Evolutionary conservation across 1,140 invertebrate genomes (phyloP).

Genomic region (Metopolophium dirhodum): DNA sequence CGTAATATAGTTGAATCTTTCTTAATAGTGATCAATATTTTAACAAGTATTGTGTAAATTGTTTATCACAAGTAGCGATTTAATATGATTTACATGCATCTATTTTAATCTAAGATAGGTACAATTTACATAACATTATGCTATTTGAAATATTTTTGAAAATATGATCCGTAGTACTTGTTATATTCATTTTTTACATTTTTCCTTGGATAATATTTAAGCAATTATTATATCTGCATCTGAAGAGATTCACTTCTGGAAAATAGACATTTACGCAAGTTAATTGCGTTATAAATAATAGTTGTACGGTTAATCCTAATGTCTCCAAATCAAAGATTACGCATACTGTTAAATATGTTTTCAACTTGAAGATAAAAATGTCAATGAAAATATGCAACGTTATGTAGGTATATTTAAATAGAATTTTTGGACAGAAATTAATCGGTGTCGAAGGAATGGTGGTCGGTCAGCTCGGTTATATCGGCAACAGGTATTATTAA

Average conservation of each 20-base stretch:
- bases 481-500: background rate
- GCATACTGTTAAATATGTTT: background rate
- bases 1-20: background rate
- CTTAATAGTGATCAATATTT: background rate
- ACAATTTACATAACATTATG: no score
- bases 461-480: background rate
- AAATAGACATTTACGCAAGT: no score
- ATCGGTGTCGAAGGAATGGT: background rate
- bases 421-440: no score
- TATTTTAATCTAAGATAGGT: background rate
- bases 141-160: background rate
- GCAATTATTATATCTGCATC: no score
- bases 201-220: no score
- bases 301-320: no score
- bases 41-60: background rate
- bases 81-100: background rate
- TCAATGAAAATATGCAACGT: background rate
- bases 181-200: no score
- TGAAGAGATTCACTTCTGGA: no score
- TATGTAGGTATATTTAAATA: background rate
- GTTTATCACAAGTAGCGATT: background rate
- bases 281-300: no score
- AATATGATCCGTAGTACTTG: background rate
- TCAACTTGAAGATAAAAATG: background rate
- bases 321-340: background rate